phyloP scores from a whole-genome alignment of 1,140 invertebrate genomes.

The Acromyrmex heyeri region DNA sequence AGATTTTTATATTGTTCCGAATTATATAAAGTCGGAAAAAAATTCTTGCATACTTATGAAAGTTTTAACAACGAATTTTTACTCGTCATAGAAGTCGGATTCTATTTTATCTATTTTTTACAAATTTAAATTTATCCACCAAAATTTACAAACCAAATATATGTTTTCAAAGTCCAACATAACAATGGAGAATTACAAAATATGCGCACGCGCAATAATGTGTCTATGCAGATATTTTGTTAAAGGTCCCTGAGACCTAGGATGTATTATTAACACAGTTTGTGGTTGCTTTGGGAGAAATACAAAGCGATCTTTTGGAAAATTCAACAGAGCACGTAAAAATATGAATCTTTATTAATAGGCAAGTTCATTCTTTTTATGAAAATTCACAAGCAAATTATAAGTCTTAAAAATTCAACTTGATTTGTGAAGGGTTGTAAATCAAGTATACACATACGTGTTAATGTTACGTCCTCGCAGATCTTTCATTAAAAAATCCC shows the following conservation, averaged over 20 bases:
- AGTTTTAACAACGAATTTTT: too few species aligned
- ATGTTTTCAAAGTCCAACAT: too few species aligned
- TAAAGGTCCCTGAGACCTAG: neutral
- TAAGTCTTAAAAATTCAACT: too few species aligned
- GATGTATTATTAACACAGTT: slow-evolving; percentile 3
- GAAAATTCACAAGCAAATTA: neutral
- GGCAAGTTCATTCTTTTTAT: neutral
- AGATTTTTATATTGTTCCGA: too few species aligned
- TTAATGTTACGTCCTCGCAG: neutral
- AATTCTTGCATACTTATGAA: too few species aligned
- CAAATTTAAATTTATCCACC: too few species aligned
- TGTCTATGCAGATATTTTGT: slow-evolving; percentile 8
- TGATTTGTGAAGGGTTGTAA: too few species aligned
- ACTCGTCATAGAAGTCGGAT: too few species aligned
- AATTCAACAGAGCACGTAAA: neutral
- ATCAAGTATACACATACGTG: neutral
- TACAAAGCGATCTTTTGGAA: neutral
- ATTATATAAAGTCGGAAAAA: too few species aligned
- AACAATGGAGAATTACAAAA: neutral
- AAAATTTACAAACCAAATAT: too few species aligned
- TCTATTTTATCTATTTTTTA: too few species aligned
- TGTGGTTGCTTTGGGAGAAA: slow-evolving; percentile 5
- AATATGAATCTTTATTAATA: neutral
- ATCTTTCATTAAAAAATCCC: slow-evolving; percentile 6
- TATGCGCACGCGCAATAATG: neutral